Evolutionary conservation across 1,140 invertebrate species (phyloP).

Genomic region (Ridgeia piscesae): DNA sequence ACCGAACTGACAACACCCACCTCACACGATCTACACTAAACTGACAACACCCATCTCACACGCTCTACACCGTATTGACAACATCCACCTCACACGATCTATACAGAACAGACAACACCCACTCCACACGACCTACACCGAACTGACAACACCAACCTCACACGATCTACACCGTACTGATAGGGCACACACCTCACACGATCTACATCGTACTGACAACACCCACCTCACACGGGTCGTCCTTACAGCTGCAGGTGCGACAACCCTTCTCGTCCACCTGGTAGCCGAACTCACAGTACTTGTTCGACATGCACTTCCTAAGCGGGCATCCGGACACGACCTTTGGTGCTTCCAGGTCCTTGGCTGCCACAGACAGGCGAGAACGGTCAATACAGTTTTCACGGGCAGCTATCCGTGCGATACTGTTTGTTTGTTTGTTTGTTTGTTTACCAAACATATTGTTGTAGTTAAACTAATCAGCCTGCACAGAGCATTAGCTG

Average conservation of each 20-base stretch:
- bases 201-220: background rate
- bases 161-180: too few species aligned
- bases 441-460: too few species aligned
- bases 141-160: too few species aligned
- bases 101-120: too few species aligned
- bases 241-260: constrained; percentile 10
- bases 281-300: constrained; percentile 6
- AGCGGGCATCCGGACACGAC: background rate
- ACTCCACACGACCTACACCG: too few species aligned
- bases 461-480: too few species aligned
- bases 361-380: background rate
- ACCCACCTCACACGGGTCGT: constrained; percentile 17
- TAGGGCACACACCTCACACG: too few species aligned
- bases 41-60: background rate
- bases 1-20: background rate
- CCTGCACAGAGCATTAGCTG: too few species aligned
- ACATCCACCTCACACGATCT: constrained; percentile 9
- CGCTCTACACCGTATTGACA: background rate
- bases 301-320: background rate
- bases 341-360: background rate
- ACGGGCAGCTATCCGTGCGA: background rate
- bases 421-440: background rate
- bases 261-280: constrained; percentile 4
- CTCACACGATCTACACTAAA: background rate
- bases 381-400: background rate